Evolutionary conservation across 2,797 vertebrate genomes (phyloP), one percentile per base, ranked within the genome.

Genomic region (Rhinella marina): DNA sequence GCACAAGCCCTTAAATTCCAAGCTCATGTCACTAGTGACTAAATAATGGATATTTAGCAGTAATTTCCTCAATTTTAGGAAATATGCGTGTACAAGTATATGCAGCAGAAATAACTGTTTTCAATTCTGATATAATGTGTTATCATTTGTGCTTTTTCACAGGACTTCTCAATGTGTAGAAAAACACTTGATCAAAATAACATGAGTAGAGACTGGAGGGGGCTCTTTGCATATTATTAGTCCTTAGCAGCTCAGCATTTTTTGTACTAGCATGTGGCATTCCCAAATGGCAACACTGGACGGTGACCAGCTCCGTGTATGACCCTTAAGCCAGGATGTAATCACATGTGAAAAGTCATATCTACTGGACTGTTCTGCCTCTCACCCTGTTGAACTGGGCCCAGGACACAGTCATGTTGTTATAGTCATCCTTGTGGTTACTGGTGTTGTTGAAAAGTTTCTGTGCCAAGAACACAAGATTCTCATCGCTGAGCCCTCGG

Each of bases 381-480:
- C 88, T 89, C 92, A 99, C 98, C 96, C 97, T 92, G 93, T 99
- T 99, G 93, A 99, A 99, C 94, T 99, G 98, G 86, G 97, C 96
- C 98, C 98, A 99, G 92, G 97, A 97, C 90, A 99, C 97, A 0
- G 96, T 95, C 96, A 97, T 96, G 93, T 89, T 95, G 88, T 90
- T 95, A 92, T 96, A 98, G 85, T 99, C 98, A 73, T 98, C 98
- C 0, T 96, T 90, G 93, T 96, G 97, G 90, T 93, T 94, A 91
- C 94, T 96, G 90, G 93, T 95, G 94, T 93, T 97, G 88, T 96
- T 96, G 93, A 99, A 99, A 83, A 97, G 96, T 70, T 99, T 99
- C 93, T 99, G 98, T 0, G 97, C 97, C 90, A 99, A 92, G 91
- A 99, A 99, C 89, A 98, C 96, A 84, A 99, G 93, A 93, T 98